Evolutionary conservation across 2,888 invertebrate genomes (phyloP).

Genomic region (Phania funesta): DNA sequence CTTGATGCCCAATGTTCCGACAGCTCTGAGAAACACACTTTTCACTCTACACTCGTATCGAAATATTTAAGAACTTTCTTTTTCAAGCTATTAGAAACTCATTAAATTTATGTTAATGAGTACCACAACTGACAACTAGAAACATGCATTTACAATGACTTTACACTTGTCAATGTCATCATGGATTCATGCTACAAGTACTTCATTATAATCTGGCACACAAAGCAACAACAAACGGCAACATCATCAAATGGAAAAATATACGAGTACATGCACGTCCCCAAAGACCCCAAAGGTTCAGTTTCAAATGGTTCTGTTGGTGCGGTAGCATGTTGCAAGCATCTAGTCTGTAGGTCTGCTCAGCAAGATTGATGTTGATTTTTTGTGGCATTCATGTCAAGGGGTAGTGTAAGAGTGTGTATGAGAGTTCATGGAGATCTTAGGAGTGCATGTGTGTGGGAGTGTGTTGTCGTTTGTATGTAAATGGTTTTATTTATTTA

Average conservation of each 20-base stretch:
- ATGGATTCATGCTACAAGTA: slow-evolving; percentile 55
- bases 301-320: not conserved
- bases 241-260: slow-evolving; percentile 5
- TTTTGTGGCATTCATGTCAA: slow-evolving; percentile 67
- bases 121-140: slow-evolving; percentile 56
- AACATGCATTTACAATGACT: slow-evolving; percentile 60
- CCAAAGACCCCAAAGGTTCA: slow-evolving; percentile 59
- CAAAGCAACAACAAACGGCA: slow-evolving; percentile 8
- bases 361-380: slow-evolving; percentile 70
- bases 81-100: slow-evolving; percentile 76
- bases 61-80: slow-evolving; percentile 15
- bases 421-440: slow-evolving; percentile 37
- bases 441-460: not conserved
- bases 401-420: slow-evolving; percentile 56
- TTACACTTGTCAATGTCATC: slow-evolving; percentile 75
- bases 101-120: slow-evolving; percentile 78
- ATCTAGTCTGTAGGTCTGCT: slow-evolving; percentile 60
- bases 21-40: not conserved
- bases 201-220: slow-evolving; percentile 41
- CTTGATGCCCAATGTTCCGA: too few species aligned
- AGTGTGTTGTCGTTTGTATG: not conserved
- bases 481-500: slow-evolving; percentile 39
- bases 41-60: not conserved
- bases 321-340: not conserved
- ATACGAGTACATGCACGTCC: slow-evolving; percentile 17